Evolutionary conservation across 2,113 vertebrate species (phyloP).

Genomic region (Condylura cristata): DNA sequence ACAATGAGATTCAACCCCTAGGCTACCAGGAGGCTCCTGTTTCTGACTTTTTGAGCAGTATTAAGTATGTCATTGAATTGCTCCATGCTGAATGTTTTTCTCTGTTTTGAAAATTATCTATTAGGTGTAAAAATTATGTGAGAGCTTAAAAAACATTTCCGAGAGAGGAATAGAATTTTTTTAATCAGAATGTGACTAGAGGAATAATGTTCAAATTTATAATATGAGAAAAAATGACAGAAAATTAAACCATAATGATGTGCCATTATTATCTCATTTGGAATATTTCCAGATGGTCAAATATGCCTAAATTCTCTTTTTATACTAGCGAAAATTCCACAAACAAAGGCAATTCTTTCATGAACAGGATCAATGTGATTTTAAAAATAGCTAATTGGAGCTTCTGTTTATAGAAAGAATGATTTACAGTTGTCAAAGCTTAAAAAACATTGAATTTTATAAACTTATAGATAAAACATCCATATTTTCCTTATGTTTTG

Average conservation of each 20-base stretch:
- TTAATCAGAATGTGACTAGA: neutral
- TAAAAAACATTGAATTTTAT: constrained; percentile 24
- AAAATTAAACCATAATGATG: neutral
- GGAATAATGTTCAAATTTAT: neutral
- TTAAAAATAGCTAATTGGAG: neutral
- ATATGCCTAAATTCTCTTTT: neutral
- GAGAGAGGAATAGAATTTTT: neutral
- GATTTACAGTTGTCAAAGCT: neutral
- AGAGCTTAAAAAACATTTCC: neutral
- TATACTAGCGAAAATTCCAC: neutral
- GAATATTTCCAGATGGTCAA: neutral
- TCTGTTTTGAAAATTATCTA: neutral
- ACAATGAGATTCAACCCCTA: no score
- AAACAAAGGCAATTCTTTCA: neutral
- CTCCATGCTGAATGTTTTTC: neutral
- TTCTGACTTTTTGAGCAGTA: neutral
- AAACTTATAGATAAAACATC: constrained; percentile 2
- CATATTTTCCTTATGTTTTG: neutral
- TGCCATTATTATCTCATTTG: neutral
- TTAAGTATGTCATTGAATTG: neutral
- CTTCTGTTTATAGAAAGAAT: neutral
- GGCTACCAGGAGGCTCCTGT: fast-evolving
- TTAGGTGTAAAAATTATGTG: neutral
- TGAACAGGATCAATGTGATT: neutral
- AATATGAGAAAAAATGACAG: neutral